Evolutionary conservation across 2,797 vertebrate species (phyloP), one percentile per base, ranked within the genome.

Genomic region (Galagoides demidoff): DNA sequence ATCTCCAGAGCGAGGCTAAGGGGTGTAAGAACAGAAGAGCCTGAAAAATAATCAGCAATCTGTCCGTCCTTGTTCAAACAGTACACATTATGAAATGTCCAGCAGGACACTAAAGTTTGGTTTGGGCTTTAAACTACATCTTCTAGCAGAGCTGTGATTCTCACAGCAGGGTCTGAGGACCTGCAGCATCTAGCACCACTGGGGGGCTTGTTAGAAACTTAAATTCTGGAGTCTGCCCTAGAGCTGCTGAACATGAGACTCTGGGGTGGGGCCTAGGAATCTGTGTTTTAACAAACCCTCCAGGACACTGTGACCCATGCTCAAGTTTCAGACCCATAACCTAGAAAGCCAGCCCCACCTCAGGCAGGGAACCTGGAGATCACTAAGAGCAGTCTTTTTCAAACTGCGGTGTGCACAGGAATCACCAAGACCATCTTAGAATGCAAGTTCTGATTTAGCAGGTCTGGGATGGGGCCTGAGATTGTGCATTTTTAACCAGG

Each of bases 161-260:
- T 76, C 39, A 57, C 31, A 66, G 16, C 1, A 17, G 19, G 37
- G 85, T 55, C 23, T 63, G 1, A 43, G 52, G 57, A 22, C 31
- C 25, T 1, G 29, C 10, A 71, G 34, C 55, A 55, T 10, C 17
- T 43, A 10, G 5, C 2, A 0, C 1, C 31, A 17, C 31, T 55
- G 3, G 34, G 52, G 79, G 83, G 59, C 45, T 27, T 52, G 55
- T 7, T 2, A 78, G 63, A 84, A 43, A 81, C 5, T 20, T 13
- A 10, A 23, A 25, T 78, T 85, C 86, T 71, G 13, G 39, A 22
- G 5, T 5, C 52, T 29, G 3, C 7, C 73, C 22, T 14, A 37
- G 37, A 81, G 4, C 68, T 20, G 25, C 27, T 49, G 71, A 37
- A 45, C 16, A 34, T 7, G 37, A 31, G 70, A 49, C 59, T 57